Evolutionary conservation across 53 echinoderm and acorn worm species (phyloP).

Genomic region (Paelopatides confundens): DNA sequence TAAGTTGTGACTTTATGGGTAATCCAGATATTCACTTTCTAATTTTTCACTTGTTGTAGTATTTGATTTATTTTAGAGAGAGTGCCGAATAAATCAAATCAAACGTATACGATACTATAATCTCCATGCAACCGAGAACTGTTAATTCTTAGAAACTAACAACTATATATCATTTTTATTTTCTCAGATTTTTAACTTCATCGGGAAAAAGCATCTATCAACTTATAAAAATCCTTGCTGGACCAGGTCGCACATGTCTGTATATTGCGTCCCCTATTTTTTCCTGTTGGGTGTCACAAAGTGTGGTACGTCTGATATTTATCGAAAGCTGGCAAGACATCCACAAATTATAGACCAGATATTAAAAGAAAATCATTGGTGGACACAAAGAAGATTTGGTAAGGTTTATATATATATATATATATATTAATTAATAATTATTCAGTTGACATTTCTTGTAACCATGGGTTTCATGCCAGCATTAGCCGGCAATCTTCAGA

Average conservation of each 20-base stretch:
- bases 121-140: too few relatives aligned
- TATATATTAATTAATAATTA: too few relatives aligned
- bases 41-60: too few relatives aligned
- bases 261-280: conserved; percentile 12
- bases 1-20: too few relatives aligned
- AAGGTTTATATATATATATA: not conserved
- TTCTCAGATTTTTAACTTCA: not conserved
- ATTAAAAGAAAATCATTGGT: conserved; percentile 9
- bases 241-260: not conserved
- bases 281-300: conserved; percentile 27
- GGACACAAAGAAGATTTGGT: conserved; percentile 35
- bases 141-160: too few relatives aligned
- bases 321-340: not conserved
- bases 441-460: too few relatives aligned
- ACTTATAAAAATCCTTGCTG: conserved; percentile 27
- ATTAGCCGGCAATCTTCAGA: too few relatives aligned
- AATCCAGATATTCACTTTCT: too few relatives aligned
- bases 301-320: conserved; percentile 26
- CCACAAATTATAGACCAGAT: not conserved
- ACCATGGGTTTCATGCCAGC: too few relatives aligned
- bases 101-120: too few relatives aligned
- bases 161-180: not conserved
- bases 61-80: too few relatives aligned
- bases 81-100: too few relatives aligned
- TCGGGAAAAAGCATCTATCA: not conserved